A percentile compares a stretch with the other conserved stretches of the same genome.
Conservation (phyloP, 2,113 vertebrate genomes). For the Entelurus aequoreus region DNA sequence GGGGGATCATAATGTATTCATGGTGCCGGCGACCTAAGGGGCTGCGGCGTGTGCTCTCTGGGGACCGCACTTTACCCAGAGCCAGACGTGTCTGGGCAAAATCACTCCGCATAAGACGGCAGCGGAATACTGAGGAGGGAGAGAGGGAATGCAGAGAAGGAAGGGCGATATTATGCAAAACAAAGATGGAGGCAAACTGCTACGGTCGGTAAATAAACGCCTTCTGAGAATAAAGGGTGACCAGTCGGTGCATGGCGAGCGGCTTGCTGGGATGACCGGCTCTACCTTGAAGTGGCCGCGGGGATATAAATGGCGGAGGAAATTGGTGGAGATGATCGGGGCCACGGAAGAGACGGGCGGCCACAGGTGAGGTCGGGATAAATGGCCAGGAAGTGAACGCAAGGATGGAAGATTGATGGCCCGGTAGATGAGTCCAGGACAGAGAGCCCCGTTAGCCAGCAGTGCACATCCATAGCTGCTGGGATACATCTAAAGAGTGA, state of each 20-base stretch:
- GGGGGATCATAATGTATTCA: constrained; percentile 99
- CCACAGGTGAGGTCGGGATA: constrained; percentile 51
- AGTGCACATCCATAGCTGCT: constrained; percentile 9
- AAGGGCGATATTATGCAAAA: constrained; percentile 36
- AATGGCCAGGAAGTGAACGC: constrained; percentile 61
- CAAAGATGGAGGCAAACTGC: constrained; percentile 27
- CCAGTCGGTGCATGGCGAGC: constrained; percentile 20
- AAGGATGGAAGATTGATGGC: constrained; percentile 57
- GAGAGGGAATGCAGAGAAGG: constrained; percentile 28
- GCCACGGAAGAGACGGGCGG: constrained; percentile 62
- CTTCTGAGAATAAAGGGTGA: neutral
- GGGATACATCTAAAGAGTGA: constrained; percentile 46
- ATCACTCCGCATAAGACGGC: constrained; percentile 99
- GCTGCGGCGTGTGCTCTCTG: constrained; percentile 91
- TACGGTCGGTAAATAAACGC: constrained; percentile 25
- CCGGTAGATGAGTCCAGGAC: constrained; percentile 43
- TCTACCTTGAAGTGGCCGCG: constrained; percentile 65
- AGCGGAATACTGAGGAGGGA: constrained; percentile 96
- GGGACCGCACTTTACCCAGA: constrained; percentile 99
- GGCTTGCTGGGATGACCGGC: constrained; percentile 60
- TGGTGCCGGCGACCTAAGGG: constrained; percentile 98
- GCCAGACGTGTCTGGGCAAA: constrained; percentile 99
- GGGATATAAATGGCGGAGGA: constrained; percentile 70
- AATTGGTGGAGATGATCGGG: constrained; percentile 70
- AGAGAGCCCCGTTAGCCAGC: constrained; percentile 27